Percentiles rank a stretch among this genome's conserved stretches.
Evolutionary conservation across 1,140 invertebrate species (phyloP).

Genomic region (Melipona quadrifasciata): DNA sequence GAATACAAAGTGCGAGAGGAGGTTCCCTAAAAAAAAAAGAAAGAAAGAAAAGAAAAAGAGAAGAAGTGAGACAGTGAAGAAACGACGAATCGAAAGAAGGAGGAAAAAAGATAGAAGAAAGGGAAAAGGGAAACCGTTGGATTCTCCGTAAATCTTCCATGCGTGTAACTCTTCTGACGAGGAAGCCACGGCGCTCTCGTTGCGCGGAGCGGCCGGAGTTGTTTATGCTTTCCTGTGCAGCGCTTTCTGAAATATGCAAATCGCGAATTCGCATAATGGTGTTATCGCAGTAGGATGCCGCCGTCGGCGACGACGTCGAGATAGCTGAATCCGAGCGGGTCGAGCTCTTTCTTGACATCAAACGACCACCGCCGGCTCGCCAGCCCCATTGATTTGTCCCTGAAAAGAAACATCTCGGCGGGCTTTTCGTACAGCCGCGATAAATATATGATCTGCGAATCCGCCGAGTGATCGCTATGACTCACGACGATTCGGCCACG

Average conservation of each 20-base stretch:
- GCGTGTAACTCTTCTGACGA: constrained; percentile 76
- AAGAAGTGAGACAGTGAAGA: constrained; percentile 21
- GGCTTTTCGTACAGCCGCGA: constrained; percentile 19
- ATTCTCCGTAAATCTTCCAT: constrained; percentile 73
- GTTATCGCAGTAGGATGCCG: constrained; percentile 74
- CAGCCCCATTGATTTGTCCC: constrained; percentile 43
- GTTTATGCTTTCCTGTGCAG: constrained; percentile 79
- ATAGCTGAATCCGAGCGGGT: constrained; percentile 61
- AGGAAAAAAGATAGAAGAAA: constrained; percentile 15
- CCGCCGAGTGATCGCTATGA: constrained; percentile 7
- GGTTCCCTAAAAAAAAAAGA: constrained; percentile 4
- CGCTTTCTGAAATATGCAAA: constrained; percentile 79
- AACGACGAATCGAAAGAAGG: constrained; percentile 21
- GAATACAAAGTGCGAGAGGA: constrained; percentile 38
- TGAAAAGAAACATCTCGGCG: constrained; percentile 31
- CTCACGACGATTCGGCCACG: not conserved
- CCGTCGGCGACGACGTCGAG: constrained; percentile 54
- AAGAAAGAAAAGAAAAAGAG: not conserved
- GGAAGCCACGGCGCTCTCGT: constrained; percentile 69
- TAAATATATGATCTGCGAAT: constrained; percentile 46
- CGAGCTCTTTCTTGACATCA: constrained; percentile 59
- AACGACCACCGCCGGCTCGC: constrained; percentile 49
- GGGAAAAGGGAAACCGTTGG: constrained; percentile 43
- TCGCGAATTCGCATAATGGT: constrained; percentile 77
- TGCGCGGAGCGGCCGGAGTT: constrained; percentile 66